Conservation (phyloP, 2,888 invertebrate genomes). For the Andrena trimmerana region DNA sequence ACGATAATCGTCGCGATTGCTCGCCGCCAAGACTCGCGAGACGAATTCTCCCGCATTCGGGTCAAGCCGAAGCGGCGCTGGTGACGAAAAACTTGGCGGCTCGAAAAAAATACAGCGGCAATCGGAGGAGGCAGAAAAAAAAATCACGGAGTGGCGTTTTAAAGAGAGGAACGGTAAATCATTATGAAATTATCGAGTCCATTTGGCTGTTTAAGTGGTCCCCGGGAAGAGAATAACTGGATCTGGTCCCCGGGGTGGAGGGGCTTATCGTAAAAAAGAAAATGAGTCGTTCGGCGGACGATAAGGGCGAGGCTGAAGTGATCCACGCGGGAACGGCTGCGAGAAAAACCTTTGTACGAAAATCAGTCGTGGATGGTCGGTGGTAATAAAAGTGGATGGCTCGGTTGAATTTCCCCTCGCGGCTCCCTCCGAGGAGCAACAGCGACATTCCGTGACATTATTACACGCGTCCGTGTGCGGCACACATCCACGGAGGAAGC, state of each 20-base stretch:
- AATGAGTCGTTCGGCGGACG: constrained; percentile 53
- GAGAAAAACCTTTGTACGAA: constrained; percentile 20
- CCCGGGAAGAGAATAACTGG: constrained; percentile 69
- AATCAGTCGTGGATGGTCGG: neutral
- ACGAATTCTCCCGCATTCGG: constrained; percentile 48
- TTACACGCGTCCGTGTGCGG: neutral
- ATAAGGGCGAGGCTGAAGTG: neutral
- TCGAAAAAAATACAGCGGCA: neutral
- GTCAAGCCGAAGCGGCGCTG: constrained; percentile 3
- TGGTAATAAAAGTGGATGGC: neutral
- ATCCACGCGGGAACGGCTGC: neutral
- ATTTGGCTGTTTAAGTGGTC: constrained; percentile 79
- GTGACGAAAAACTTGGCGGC: constrained; percentile 14
- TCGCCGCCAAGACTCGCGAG: neutral
- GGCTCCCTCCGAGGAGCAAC: neutral
- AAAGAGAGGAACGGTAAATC: constrained; percentile 71
- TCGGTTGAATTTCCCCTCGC: too few relatives aligned
- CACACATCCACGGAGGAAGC: neutral
- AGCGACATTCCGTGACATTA: neutral
- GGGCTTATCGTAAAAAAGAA: constrained; percentile 69
- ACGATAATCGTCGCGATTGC: constrained; percentile 48
- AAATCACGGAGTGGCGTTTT: constrained; percentile 23
- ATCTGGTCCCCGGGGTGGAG: constrained; percentile 50
- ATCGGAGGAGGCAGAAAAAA: neutral
- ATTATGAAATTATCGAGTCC: constrained; percentile 80